Evolutionary conservation across 2,113 vertebrate genomes (phyloP), one percentile per base, ranked within the genome.

Genomic region (Stigmatopora argus): DNA sequence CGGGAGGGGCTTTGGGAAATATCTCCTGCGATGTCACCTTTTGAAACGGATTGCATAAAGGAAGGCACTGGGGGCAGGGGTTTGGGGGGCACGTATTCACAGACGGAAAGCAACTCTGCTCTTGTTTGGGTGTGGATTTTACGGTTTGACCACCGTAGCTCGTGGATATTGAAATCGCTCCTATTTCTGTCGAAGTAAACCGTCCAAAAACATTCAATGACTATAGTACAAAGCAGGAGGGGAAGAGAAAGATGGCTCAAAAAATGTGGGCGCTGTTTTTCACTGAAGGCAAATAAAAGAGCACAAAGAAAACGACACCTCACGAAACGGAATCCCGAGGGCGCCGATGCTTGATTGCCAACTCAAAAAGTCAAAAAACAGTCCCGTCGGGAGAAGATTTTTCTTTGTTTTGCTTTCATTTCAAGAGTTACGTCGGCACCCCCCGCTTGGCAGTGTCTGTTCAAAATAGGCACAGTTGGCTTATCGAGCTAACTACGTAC

Each of bases 381-480:
- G 68, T 77, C 58, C 64, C 26, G 52, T 51, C 19, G 14, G 58
- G 19, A 18, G 31, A 52, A 51, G 35, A 49, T 48, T 18, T 77
- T 62, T 59, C 34, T 8, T 71, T 66, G 7, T 59, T 63, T 56
- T 64, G 13, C 48, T 82, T 70, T 41, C 38, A 58, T 77, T 78
- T 73, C 69, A 63, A 75, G 73, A 80, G 83, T 58, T 59, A 78
- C 72, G 79, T 62, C 71, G 63, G 72, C 34, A 49, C 72, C 75
- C 26, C 79, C 76, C 78, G 82, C 82, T 73, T 81, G 88, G 85
- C 86, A 83, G 83, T 83, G 78, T 90, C 88, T 82, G 80, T 80
- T 87, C 78, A 85, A 85, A 85, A 85, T 89, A 92, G 91, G 91
- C 91, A 92, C 91, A 87, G 84, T 90, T 89, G 91, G 90, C 88